Evolutionary conservation across 2,113 vertebrate species (phyloP), one percentile per base, ranked within the genome.

Genomic region (Scomber colias): DNA sequence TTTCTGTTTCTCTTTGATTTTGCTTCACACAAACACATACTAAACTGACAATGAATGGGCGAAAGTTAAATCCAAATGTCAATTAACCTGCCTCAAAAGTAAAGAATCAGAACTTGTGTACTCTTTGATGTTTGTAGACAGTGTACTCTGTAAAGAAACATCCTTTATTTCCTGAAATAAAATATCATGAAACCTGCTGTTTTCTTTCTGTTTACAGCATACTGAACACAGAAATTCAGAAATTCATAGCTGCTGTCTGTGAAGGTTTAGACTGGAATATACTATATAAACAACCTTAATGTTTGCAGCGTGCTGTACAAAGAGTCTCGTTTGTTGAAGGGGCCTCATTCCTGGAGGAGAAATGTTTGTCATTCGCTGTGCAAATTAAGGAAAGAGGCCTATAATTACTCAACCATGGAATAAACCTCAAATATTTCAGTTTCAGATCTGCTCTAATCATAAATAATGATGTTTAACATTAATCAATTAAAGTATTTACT

Each of bases 61-160:
- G 78, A 60, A 63, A 60, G 69, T 72, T 24, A 35, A 60, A 71
- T 65, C n/a, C 19, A 62, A 84, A 75, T 66, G 57, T 63, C 71
- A 70, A 77, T 81, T 68, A 81, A 86, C 70, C 46, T 80, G 69
- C n/a, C 65, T 49, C 11, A 21, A 76, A 27, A 63, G 30, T 24
- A 54, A 62, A 73, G 48, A 63, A 31, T 79, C 31, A 21, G 70
- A 62, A n/a, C 56, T 56, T 19, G 30, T 73, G 45, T 65, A 49
- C 13, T 49, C 24, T 76, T 54, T 82, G 63, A 79, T 82, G 71
- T 60, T 53, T 7, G 67, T 48, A 72, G 73, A 31, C 24, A 46
- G 54, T 60, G 27, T 50, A 46, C 44, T 59, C n/a, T 74, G 60
- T 56, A 45, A 24, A 19, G 15, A 71, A 50, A 71, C 31, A 64